These are phyloP conservation scores for Sinhomidia bicolor DNA, from an alignment of 2,888 invertebrate species.

Conservation along the genomic window DNA sequence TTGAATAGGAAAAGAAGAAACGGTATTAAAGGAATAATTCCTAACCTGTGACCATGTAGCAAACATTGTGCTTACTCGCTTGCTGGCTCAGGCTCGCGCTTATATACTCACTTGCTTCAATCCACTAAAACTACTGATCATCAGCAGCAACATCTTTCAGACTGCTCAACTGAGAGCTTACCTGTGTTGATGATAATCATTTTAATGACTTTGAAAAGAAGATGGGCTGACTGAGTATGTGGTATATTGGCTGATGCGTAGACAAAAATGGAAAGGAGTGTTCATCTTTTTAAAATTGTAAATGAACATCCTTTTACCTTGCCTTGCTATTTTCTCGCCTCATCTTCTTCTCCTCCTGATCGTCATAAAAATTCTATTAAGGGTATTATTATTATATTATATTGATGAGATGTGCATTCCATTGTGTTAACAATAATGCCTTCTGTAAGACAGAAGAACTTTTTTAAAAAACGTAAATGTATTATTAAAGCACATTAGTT, in stretches of 20 bases:
- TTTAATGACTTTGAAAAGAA: constrained; percentile 49
- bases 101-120: background rate
- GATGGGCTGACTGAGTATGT: background rate
- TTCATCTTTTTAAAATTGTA: constrained; percentile 28
- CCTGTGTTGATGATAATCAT: constrained; percentile 41
- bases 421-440: background rate
- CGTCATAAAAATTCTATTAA: constrained; percentile 12
- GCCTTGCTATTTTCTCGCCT: constrained; percentile 40
- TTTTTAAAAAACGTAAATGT: constrained; percentile 23
- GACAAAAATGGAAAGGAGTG: constrained; percentile 23
- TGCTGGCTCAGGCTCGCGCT: too few relatives aligned
- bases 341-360: background rate
- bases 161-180: constrained; percentile 1
- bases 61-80: constrained; percentile 32
- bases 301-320: constrained; percentile 37
- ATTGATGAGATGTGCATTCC: background rate
- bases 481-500: constrained; percentile 43
- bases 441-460: background rate
- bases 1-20: background rate
- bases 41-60: constrained; percentile 68
- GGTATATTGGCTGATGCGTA: background rate
- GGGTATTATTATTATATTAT: background rate
- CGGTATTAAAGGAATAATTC: constrained; percentile 40
- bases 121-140: background rate
- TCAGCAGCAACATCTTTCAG: background rate